A percentile compares a stretch with the other conserved stretches of the same genome.
phyloP scores from a whole-genome alignment of 2,888 invertebrate species.

The Neria commutata region DNA sequence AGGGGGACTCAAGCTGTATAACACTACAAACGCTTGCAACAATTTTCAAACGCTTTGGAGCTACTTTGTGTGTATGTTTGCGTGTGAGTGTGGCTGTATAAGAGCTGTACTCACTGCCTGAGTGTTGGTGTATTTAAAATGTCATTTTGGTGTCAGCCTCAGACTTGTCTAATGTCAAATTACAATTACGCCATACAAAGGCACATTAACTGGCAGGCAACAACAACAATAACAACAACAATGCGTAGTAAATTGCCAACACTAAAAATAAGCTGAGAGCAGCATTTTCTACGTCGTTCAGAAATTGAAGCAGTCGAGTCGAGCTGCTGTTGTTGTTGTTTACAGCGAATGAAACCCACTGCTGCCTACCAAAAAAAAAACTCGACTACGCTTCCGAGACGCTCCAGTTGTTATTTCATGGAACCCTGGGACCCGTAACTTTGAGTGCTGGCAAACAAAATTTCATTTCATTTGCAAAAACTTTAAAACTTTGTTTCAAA shows the following conservation, averaged over 20 bases:
- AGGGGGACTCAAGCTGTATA: too few relatives aligned
- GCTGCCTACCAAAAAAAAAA: too few relatives aligned
- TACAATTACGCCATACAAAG: slow-evolving; percentile 47
- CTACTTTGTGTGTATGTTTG: not conserved
- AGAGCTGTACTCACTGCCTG: too few relatives aligned
- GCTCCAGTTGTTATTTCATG: not conserved
- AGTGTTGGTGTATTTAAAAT: slow-evolving; percentile 45
- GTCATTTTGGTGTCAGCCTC: slow-evolving; percentile 57
- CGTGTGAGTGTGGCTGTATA: slow-evolving; percentile 6
- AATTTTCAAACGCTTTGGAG: slow-evolving; percentile 8
- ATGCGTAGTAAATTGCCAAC: slow-evolving; percentile 45
- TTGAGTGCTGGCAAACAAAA: not conserved
- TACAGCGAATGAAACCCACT: too few relatives aligned
- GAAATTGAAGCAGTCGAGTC: too few relatives aligned
- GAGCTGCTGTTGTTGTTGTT: too few relatives aligned
- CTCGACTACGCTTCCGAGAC: too few relatives aligned
- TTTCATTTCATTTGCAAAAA: slow-evolving; percentile 27
- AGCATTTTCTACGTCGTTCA: too few relatives aligned
- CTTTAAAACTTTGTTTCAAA: slow-evolving; percentile 53
- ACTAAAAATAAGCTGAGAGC: not conserved
- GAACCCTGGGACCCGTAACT: too few relatives aligned
- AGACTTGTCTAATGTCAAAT: slow-evolving; percentile 57
- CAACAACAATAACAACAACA: slow-evolving; percentile 23
- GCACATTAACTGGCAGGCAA: slow-evolving; percentile 27
- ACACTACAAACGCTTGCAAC: too few relatives aligned